These are phyloP conservation scores for Casuarius casuarius DNA, from an alignment of 2,113 vertebrate species.

Conservation along the genomic window DNA sequence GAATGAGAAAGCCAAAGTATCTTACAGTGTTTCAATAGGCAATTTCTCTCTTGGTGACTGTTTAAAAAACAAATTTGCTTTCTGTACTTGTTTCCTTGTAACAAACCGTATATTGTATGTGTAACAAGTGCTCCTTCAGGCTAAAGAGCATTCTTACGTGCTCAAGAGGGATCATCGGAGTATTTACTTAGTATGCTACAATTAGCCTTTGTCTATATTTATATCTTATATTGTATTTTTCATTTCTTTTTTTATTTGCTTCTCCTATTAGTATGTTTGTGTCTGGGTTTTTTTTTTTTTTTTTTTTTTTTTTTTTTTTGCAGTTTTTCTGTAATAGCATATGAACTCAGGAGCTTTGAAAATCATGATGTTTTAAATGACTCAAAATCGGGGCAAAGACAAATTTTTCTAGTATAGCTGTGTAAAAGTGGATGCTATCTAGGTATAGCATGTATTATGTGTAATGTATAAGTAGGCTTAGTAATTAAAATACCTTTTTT, in stretches of 20 bases:
- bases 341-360: not conserved
- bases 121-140: not conserved
- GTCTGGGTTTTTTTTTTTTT: not conserved
- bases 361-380: not conserved
- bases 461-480: not conserved
- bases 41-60: not conserved
- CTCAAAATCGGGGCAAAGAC: not conserved
- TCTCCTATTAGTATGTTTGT: not conserved
- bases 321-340: not conserved
- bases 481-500: not conserved
- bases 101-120: not conserved
- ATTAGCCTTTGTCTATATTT: not conserved
- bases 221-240: not conserved
- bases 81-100: slow-evolving; percentile 7
- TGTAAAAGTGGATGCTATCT: not conserved
- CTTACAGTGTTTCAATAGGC: not conserved
- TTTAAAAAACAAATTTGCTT: slow-evolving; percentile 30
- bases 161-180: not conserved
- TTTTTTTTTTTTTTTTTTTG: not conserved
- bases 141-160: not conserved
- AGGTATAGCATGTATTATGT: not conserved
- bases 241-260: not conserved
- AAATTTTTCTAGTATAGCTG: not conserved
- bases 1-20: not conserved
- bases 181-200: not conserved